Base-by-base conservation (phyloP, 2,113 vertebrate genomes). In the Prionailurus bengalensis region DNA sequence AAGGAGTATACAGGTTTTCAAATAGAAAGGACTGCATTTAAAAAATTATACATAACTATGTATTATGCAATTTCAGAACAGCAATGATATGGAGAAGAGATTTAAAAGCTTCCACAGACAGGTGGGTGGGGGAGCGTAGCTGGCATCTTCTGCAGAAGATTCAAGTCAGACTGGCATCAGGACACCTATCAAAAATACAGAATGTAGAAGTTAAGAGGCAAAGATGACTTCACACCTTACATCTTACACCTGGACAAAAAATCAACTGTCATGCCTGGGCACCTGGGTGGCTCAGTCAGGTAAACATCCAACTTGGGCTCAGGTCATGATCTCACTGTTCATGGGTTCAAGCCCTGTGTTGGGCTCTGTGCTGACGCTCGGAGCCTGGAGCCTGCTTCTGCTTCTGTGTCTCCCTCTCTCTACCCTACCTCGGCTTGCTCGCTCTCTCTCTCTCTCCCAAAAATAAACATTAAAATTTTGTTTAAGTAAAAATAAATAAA, bases 41-140 rank as follows among this genome's bases (percentile, higher is more conserved):
- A 42, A 90, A 86, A 71, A 36, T 82, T 78, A 5, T 14, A 5
- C 17, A 1, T 63, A 66, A 27, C 42, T 51, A 2, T 31, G 29
- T 15, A 0, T 39, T 39, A 58, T 74, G 11, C 21, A 65, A 53
- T 33, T 90, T 16, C 39, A 82, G 58, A 76, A 33, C 29, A 86
- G 29, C 6, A n/a, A 4, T 36, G 7, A 25, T 61, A 71, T 66
- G 73, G 48, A 33, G 29, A 53, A 89, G 33, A 36, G 2, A 91
- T 82, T 74, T 74, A 3, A 84, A 55, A 58, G 14, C 45, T 91
- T 53, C 90, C 17, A 51, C n/a, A 63, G n/a, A 66, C 42, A 82
- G 9, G 21, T 61, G 19, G 11, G 48, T 6, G 14, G 39, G 16
- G 29, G 14, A 4, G 17, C 12, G 21, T 1, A 14, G 2, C 10